Conservation (phyloP, 2,888 invertebrate genomes). For the Pomacea canaliculata region DNA sequence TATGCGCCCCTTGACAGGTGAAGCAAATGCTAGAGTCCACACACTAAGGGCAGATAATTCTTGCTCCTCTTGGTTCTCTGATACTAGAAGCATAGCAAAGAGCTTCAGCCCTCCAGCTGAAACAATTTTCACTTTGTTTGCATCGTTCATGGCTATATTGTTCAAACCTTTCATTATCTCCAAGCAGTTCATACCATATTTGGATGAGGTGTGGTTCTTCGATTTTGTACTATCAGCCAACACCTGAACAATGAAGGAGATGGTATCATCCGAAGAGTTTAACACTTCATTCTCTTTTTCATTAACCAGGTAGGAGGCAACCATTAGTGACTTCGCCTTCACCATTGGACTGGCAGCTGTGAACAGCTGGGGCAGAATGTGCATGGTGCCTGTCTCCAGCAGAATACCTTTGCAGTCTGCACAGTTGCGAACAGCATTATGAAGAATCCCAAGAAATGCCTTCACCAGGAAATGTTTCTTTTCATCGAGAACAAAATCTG, state of each 20-base stretch:
- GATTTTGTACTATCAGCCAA: constrained; percentile 57
- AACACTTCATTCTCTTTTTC: constrained; percentile 61
- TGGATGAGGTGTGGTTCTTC: constrained; percentile 55
- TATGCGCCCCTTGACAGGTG: constrained; percentile 54
- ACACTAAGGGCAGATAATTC: constrained; percentile 54
- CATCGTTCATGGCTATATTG: constrained; percentile 57
- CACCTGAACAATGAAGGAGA: constrained; percentile 59
- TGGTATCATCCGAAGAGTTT: constrained; percentile 54
- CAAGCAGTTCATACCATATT: constrained; percentile 61
- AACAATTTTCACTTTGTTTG: constrained; percentile 61
- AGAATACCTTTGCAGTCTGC: constrained; percentile 50
- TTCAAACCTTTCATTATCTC: constrained; percentile 62
- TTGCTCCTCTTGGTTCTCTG: constrained; percentile 48
- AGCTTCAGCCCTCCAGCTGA: constrained; percentile 48
- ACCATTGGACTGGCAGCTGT: constrained; percentile 44
- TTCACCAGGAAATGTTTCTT: constrained; percentile 51
- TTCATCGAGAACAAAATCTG: constrained; percentile 37
- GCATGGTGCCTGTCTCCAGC: constrained; percentile 44
- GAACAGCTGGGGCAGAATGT: constrained; percentile 41
- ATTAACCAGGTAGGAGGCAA: constrained; percentile 61
- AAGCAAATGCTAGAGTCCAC: constrained; percentile 64
- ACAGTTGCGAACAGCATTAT: constrained; percentile 60
- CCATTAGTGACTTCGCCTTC: constrained; percentile 59
- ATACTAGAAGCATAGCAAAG: constrained; percentile 41
- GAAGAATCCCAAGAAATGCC: constrained; percentile 62